Evolutionary conservation across 2,113 vertebrate genomes (phyloP).

Genomic region (Entosphenus tridentatus): DNA sequence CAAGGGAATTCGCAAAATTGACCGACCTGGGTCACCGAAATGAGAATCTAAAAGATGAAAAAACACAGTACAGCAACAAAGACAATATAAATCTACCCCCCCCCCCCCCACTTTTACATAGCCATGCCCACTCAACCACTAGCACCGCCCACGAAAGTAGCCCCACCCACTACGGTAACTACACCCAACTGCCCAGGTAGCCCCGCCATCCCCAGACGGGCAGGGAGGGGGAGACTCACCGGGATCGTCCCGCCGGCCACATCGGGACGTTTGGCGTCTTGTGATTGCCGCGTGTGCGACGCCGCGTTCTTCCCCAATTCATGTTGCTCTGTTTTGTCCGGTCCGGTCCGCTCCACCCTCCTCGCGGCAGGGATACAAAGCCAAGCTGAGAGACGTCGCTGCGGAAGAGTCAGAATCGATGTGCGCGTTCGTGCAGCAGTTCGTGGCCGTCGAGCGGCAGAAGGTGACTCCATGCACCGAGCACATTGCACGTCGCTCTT

Average conservation of each 20-base stretch:
- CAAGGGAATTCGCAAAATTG: neutral
- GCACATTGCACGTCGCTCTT: neutral
- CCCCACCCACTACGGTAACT: neutral
- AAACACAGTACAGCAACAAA: neutral
- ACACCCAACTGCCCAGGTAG: neutral
- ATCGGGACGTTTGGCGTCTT: neutral
- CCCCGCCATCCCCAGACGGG: neutral
- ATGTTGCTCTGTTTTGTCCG: constrained; percentile 1
- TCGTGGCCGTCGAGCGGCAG: constrained; percentile 38
- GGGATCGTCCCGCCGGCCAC: no score
- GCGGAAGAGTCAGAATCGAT: constrained; percentile 61
- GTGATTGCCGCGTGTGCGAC: neutral
- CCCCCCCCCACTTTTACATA: no score
- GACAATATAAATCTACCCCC: neutral
- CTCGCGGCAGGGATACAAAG: constrained; percentile 43
- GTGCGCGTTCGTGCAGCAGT: constrained; percentile 70
- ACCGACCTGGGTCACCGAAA: neutral
- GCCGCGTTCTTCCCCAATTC: neutral
- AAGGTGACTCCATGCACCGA: constrained; percentile 26
- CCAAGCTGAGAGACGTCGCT: constrained; percentile 55
- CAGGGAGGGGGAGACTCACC: neutral
- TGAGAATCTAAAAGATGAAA: neutral
- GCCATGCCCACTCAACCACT: no score
- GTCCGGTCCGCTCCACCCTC: neutral
- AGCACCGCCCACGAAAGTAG: no score